A percentile compares a stretch with the other conserved stretches of the same genome.
These are phyloP conservation scores for Thryonomys swinderianus DNA, from an alignment of 2,113 vertebrate genomes.

Conservation along the genomic window DNA sequence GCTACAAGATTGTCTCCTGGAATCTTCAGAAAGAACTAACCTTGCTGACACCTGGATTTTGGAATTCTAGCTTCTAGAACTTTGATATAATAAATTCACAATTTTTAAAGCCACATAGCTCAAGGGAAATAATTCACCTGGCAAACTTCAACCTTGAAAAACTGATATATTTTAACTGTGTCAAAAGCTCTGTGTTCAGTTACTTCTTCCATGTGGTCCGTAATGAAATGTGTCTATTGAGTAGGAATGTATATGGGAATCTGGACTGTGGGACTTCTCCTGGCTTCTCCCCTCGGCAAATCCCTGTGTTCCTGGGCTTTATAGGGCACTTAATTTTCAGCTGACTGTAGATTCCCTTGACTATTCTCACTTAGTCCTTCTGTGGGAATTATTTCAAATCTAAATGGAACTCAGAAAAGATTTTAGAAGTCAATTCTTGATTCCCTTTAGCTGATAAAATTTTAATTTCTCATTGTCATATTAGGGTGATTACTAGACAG, in stretches of 20 bases:
- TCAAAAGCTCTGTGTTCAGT: not conserved
- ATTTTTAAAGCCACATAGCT: not conserved
- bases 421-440: conserved; percentile 51
- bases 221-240: not conserved
- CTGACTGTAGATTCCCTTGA: not conserved
- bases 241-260: fast-evolving
- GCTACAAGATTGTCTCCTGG: not conserved
- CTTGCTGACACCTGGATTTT: not conserved
- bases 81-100: not conserved
- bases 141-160: not conserved
- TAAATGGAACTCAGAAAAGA: conserved; percentile 37
- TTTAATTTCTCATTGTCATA: conserved; percentile 75
- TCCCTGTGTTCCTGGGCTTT: not conserved
- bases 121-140: not conserved
- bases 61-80: not conserved
- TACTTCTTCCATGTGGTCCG: not conserved
- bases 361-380: not conserved
- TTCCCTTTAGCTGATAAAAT: conserved; percentile 52
- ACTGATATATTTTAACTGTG: not conserved
- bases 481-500: conserved; percentile 56
- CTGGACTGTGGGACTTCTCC: not conserved
- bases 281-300: not conserved
- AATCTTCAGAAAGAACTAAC: not conserved
- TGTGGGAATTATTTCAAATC: conserved; percentile 11
- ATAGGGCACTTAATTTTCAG: not conserved